These are phyloP conservation scores for Aphaenogaster floridana DNA, from an alignment of 1,140 invertebrate species.

Conservation along the genomic window DNA sequence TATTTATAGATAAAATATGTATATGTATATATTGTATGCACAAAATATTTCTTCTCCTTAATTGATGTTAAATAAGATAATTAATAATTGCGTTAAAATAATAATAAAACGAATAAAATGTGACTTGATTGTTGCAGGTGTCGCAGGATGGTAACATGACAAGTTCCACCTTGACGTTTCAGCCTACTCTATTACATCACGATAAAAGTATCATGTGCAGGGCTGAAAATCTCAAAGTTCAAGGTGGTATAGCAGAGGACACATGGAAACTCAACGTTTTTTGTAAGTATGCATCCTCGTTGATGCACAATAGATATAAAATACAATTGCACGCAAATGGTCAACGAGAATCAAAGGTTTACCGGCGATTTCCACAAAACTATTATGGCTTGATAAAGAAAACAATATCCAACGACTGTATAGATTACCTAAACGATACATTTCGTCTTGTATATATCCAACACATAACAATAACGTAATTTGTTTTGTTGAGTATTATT, in stretches of 20 bases:
- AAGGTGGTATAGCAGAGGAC: conserved; percentile 91
- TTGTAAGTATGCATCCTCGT: conserved; percentile 89
- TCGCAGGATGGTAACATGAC: conserved; percentile 93
- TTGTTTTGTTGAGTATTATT: conserved; percentile 32
- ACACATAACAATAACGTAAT: background rate
- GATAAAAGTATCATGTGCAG: conserved; percentile 92
- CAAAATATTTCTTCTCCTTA: conserved; percentile 6
- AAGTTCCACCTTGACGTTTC: conserved; percentile 91
- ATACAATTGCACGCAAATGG: background rate
- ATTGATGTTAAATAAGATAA: background rate
- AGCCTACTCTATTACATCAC: conserved; percentile 92
- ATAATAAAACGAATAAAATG: background rate
- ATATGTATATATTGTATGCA: background rate
- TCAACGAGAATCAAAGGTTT: background rate
- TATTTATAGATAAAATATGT: no score
- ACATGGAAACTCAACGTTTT: conserved; percentile 93
- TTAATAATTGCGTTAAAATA: conserved; percentile 20
- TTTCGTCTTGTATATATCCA: background rate
- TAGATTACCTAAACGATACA: background rate
- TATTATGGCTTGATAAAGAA: background rate
- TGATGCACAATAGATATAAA: background rate
- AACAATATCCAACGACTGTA: background rate
- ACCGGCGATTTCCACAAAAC: background rate
- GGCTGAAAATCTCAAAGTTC: conserved; percentile 92
- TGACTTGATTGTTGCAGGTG: conserved; percentile 86